Evolutionary conservation across 2,797 vertebrate species (phyloP), one percentile per base, ranked within the genome.

Genomic region (Sibirionetta formosa): DNA sequence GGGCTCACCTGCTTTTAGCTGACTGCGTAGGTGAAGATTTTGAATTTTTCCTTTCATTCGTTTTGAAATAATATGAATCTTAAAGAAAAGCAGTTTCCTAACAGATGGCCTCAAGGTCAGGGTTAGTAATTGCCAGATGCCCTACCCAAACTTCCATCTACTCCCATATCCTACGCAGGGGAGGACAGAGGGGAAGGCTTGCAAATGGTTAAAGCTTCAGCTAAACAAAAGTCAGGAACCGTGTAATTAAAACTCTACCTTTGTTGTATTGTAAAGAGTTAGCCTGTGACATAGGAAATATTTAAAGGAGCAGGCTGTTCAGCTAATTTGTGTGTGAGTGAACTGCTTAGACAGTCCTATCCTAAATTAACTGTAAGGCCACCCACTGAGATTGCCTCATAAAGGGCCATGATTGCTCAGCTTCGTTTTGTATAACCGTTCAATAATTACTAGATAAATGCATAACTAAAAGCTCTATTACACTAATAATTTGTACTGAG

Each of bases 401-500:
- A 97, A 97, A 98, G 97, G 97, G 97, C 98, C 94, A 6, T 88
- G 97, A 95, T 97, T 97, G 95, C 97, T 97, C 96, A 96, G 97
- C 97, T 97, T 93, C 97, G 78, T 97, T 98, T 96, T 97, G 96
- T 98, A 97, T 91, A 97, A 96, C 97, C 53, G 35, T 97, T 98
- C 98, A 97, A 97, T 98, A 98, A 98, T 98, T 98, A 97, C 97
- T 95, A 97, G 97, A 98, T 98, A 98, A 98, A 98, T 98, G 97
- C 98, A 98, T 98, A 98, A 98, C 97, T 98, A 98, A 98, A 98
- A 98, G 98, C 97, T 98, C 98, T 97, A 98, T 98, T 98, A 98
- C 97, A 97, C 97, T 98, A 98, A 98, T 98, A 98, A 98, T 98
- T 98, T 97, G 97, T 97, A 97, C 96, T 44, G 95, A 98, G 97